Evolutionary conservation across 2,888 invertebrate species (phyloP).

Genomic region (Unio pictorum): DNA sequence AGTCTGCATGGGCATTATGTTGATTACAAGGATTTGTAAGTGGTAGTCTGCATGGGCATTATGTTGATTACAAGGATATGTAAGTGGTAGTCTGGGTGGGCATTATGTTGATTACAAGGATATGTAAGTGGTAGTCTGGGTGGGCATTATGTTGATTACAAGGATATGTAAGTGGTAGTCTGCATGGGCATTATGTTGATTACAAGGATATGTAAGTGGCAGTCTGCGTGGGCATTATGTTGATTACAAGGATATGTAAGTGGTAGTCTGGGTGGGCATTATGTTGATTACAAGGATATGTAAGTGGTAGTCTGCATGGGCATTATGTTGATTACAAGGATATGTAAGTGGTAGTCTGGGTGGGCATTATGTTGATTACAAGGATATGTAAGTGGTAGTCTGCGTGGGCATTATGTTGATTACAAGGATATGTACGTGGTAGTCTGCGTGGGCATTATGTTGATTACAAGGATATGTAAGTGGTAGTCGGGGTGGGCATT

Average conservation of each 20-base stretch:
- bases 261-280: conserved; percentile 1
- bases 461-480: conserved; percentile 65
- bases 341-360: conserved; percentile 43
- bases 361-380: conserved; percentile 53
- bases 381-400: conserved; percentile 54
- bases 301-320: conserved; percentile 27
- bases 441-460: conserved; percentile 16
- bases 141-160: conserved; percentile 45
- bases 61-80: no score
- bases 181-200: conserved; percentile 41
- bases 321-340: conserved; percentile 60
- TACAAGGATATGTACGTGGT: conserved; percentile 62
- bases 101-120: no score
- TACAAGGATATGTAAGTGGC: conserved; percentile 62
- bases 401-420: conserved; percentile 38
- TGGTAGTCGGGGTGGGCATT: conserved; percentile 1
- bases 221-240: conserved; percentile 17
- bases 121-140: no score
- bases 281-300: conserved; percentile 64
- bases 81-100: no score
- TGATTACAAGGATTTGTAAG: no score
- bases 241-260: conserved; percentile 65
- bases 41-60: no score
- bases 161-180: conserved; percentile 54
- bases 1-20: no score